Conservation (phyloP, 2,888 invertebrate genomes). For the Keiferia lycopersicella region DNA sequence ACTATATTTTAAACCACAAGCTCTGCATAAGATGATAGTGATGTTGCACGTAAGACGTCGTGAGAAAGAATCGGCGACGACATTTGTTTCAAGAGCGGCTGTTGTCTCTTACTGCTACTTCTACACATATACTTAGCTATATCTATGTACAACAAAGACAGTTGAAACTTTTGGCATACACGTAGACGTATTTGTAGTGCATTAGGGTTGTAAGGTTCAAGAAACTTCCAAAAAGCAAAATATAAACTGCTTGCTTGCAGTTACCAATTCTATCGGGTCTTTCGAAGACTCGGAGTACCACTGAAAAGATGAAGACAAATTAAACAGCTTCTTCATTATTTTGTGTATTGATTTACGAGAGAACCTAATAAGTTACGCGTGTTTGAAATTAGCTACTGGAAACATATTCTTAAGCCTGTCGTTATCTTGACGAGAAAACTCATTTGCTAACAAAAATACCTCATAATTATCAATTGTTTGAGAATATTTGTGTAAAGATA, state of each 20-base stretch:
- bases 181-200: neutral
- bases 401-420: no score
- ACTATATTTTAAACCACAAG: constrained; percentile 38
- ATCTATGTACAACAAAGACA: neutral
- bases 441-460: no score
- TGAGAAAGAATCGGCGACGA: constrained; percentile 70
- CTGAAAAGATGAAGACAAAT: no score
- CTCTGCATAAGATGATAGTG: constrained; percentile 57
- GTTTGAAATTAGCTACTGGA: no score
- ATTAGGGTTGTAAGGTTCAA: neutral
- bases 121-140: neutral
- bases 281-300: no score
- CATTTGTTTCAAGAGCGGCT: constrained; percentile 67
- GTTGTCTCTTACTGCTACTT: constrained; percentile 14
- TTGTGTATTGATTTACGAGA: no score
- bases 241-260: neutral
- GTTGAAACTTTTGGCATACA: constrained; percentile 8
- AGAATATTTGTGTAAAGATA: no score
- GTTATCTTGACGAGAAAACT: no score
- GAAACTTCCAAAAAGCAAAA: neutral
- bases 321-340: no score
- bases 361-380: no score
- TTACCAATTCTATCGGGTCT: no score
- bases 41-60: constrained; percentile 62
- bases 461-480: no score